Percentiles rank a stretch among this genome's conserved stretches.
Conservation (phyloP, 2,113 vertebrate species). For the Pachypanchax playfairii region DNA sequence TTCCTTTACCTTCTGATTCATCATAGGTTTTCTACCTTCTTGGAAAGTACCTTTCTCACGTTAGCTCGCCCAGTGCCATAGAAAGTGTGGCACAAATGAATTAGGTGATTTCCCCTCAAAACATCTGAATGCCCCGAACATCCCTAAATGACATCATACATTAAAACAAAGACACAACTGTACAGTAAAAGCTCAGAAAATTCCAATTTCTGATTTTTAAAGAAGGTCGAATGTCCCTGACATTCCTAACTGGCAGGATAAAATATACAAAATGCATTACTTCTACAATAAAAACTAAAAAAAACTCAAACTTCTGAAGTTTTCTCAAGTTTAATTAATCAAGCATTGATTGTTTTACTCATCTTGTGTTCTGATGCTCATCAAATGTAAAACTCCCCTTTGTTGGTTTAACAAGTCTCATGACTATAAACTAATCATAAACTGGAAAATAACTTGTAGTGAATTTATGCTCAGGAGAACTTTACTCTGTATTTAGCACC, state of each 20-base stretch:
- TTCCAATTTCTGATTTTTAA: background rate
- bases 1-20: slow-evolving; percentile 4
- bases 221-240: no score
- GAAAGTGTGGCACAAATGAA: background rate
- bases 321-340: no score
- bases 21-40: background rate
- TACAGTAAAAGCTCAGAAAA: background rate
- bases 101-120: slow-evolving; percentile 39
- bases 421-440: no score
- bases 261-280: background rate
- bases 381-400: no score
- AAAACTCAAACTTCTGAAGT: no score
- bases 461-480: no score
- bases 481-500: no score
- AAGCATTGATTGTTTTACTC: no score
- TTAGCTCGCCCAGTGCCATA: background rate
- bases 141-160: background rate
- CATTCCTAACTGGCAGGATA: background rate
- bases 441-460: no score
- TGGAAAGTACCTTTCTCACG: slow-evolving; percentile 44
- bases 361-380: no score
- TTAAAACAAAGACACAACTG: background rate
- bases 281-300: no score
- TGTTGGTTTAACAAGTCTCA: no score
- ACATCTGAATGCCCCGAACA: background rate